Evolutionary conservation across 2,888 invertebrate genomes (phyloP).

Genomic region (Autographa gamma): DNA sequence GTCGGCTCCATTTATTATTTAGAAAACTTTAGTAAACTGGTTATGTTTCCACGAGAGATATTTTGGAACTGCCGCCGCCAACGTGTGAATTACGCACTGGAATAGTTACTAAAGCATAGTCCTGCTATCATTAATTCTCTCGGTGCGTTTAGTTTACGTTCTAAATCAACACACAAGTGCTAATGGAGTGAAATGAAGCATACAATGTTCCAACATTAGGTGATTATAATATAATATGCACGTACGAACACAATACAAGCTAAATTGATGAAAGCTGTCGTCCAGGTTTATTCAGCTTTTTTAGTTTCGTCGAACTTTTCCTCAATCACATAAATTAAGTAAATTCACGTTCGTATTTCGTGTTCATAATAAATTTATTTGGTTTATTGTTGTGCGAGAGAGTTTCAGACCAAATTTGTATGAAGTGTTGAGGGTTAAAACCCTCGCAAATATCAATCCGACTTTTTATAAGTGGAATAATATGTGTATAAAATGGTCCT

Average conservation of each 20-base stretch:
- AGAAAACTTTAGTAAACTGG: constrained; percentile 75
- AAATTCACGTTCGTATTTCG: background rate
- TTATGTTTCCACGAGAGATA: constrained; percentile 76
- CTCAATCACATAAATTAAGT: background rate
- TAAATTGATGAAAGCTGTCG: constrained; percentile 2
- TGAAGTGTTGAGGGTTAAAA: background rate
- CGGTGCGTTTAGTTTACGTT: constrained; percentile 75
- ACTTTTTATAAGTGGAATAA: background rate
- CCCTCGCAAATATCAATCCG: background rate
- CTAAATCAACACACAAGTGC: constrained; percentile 76
- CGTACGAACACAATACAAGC: background rate
- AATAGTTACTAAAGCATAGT: constrained; percentile 70
- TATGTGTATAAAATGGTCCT: too few relatives aligned
- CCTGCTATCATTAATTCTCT: constrained; percentile 77
- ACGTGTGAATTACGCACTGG: constrained; percentile 75
- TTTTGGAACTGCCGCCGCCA: constrained; percentile 76
- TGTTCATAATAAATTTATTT: background rate
- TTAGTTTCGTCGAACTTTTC: constrained; percentile 5
- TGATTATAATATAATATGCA: constrained; percentile 42
- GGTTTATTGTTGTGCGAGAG: background rate
- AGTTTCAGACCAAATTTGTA: background rate
- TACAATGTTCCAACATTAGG: constrained; percentile 51
- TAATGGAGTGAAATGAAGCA: constrained; percentile 79
- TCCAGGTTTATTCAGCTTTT: constrained; percentile 8
- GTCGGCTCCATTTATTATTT: constrained; percentile 78